Evolutionary conservation across 2,888 invertebrate species (phyloP), one percentile per base, ranked within the genome.

Genomic region (Blastobasis lacticolella): DNA sequence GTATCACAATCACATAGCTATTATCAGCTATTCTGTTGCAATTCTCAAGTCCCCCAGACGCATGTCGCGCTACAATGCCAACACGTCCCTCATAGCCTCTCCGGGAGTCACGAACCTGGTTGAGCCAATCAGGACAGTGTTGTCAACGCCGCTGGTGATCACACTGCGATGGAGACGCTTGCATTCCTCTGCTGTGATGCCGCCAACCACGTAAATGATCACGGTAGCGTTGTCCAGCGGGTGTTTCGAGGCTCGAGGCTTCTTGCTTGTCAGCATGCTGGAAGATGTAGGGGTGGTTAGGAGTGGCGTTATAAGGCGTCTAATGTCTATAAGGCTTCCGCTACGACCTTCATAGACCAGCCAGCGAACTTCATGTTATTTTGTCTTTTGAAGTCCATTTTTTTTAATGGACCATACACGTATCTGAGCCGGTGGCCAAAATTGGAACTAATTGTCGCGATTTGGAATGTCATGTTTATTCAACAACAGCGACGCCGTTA

Each of bases 121-220:
- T 1, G 83, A 71, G 0, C 87, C 89, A 2, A 89, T 71, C 0
- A 85, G 57, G 6, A 88, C 75, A 0, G 78, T 73, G 40, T 81
- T 81, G 56, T 88, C 88, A 0, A 85, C 73, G 0, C 88, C 89
- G 49, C 88, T 88, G 0, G 85, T 88, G 54, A 88, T 86, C 4
- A 87, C 79, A 4, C 75, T 75, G 4, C 86, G 76, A 53, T 90
- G 86, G 0, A 90, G 59, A 9, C 85, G 81, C 64, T 83, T 88
- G 55, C 89, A 90, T 73, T 94, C 93, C 54, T 92, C 90, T 0
- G 90, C 89, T 0, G 92, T 92, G 4, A 93, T 78, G 6, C 93
- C 93, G 6, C 94, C 93, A 8, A 93, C 73, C 6, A 93, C 86
- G 64, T 90, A 93, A 9, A 94, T 71, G 23, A 94, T 89, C 52